Conservation (phyloP, 2,797 vertebrate species). For the Oreochromis grahami region DNA sequence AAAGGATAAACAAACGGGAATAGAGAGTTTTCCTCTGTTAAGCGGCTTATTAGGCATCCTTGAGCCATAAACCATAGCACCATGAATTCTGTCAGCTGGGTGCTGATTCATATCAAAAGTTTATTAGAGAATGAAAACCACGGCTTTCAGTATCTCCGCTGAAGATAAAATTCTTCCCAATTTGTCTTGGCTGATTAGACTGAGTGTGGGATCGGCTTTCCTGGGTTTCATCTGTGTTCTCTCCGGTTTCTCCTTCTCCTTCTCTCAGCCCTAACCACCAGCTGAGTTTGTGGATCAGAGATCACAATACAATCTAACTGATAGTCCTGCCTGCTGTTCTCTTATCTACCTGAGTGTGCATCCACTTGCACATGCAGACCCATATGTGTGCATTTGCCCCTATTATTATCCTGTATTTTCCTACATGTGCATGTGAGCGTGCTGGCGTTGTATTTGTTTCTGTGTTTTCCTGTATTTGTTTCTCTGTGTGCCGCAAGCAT, state of each 20-base stretch:
- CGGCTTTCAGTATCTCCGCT: conserved; percentile 12
- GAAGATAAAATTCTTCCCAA: conserved; percentile 23
- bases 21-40: background rate
- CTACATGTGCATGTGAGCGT: background rate
- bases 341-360: background rate
- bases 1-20: background rate
- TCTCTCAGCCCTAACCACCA: background rate
- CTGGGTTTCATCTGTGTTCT: background rate
- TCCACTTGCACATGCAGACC: background rate
- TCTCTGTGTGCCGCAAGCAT: conserved; percentile 12
- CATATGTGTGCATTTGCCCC: background rate
- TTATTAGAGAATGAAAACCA: conserved; percentile 9
- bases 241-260: background rate
- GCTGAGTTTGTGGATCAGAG: background rate
- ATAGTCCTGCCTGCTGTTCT: background rate
- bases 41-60: background rate
- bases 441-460: conserved; percentile 1
- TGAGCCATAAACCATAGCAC: background rate
- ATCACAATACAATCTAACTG: background rate
- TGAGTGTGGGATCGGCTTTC: background rate
- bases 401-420: background rate
- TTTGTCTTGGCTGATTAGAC: conserved; percentile 24
- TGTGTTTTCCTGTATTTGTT: conserved; percentile 33
- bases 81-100: background rate
- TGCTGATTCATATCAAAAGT: conserved; percentile 4